These are phyloP conservation scores for Acanthosoma haemorrhoidale DNA, from an alignment of 2,888 invertebrate species.

Conservation along the genomic window DNA sequence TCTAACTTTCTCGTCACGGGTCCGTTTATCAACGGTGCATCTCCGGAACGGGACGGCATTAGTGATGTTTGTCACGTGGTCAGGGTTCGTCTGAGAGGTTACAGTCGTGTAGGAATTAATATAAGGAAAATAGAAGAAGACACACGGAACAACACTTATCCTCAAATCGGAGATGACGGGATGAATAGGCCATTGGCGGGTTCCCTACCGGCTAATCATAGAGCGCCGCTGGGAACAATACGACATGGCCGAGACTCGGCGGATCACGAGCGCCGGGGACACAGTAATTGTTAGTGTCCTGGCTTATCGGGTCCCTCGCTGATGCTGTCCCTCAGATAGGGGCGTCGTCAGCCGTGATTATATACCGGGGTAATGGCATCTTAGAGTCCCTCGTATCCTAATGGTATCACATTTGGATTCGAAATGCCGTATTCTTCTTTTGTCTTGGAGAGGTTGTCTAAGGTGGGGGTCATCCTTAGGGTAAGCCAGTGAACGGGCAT, in stretches of 20 bases:
- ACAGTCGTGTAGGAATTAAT: not conserved
- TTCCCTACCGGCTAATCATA: slow-evolving; percentile 21
- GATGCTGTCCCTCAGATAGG: not conserved
- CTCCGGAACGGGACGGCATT: not conserved
- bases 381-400: not conserved
- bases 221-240: not conserved
- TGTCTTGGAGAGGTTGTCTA: too few species aligned
- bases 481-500: too few species aligned
- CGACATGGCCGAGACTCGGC: not conserved
- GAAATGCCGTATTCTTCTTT: not conserved
- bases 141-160: slow-evolving; percentile 10
- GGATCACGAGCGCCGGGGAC: not conserved
- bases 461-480: too few species aligned
- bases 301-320: not conserved
- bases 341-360: not conserved
- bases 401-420: not conserved
- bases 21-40: not conserved
- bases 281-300: not conserved
- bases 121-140: not conserved
- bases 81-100: not conserved
- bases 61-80: not conserved
- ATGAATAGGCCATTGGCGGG: slow-evolving; percentile 1
- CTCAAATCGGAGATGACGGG: slow-evolving; percentile 3
- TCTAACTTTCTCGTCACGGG: not conserved
- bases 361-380: not conserved